Percentiles rank a stretch among this genome's conserved stretches.
phyloP scores from a whole-genome alignment of 2,113 vertebrate genomes.

The Mustela nigripes region DNA sequence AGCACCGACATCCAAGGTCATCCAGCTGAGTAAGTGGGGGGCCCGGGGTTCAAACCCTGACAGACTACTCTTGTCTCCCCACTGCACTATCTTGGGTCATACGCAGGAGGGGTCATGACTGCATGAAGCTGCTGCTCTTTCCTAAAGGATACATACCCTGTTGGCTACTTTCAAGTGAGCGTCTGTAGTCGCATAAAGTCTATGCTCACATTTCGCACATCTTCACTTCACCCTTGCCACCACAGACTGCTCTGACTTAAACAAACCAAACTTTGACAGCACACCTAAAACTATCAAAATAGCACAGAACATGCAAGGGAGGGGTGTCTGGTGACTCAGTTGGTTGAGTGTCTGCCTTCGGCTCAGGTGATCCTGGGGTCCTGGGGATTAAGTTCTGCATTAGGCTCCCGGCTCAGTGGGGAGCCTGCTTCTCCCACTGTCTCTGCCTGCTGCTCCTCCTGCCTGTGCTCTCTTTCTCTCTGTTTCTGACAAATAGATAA shows the following conservation, averaged over 20 bases:
- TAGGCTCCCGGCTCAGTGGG: background rate
- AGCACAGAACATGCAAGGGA: background rate
- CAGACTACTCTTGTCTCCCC: rapidly evolving
- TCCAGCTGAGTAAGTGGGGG: background rate
- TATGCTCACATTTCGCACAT: background rate
- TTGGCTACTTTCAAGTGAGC: background rate
- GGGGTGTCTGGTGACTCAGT: background rate
- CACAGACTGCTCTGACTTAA: background rate
- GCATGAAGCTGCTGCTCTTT: background rate
- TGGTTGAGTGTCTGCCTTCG: background rate
- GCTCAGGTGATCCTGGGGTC: background rate
- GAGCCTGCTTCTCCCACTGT: background rate
- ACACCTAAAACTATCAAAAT: background rate
- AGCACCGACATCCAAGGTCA: background rate
- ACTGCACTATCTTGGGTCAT: background rate
- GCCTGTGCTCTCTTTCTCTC: background rate
- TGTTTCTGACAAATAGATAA: background rate
- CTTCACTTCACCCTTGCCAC: background rate
- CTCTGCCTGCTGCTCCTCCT: background rate
- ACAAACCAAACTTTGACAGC: background rate
- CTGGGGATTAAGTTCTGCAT: background rate
- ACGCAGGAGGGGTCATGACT: rapidly evolving
- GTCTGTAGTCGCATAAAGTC: background rate
- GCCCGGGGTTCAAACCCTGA: background rate
- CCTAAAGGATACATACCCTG: background rate